Evolutionary conservation across 2,113 vertebrate genomes (phyloP).

Genomic region (Dryoscopus gambensis): DNA sequence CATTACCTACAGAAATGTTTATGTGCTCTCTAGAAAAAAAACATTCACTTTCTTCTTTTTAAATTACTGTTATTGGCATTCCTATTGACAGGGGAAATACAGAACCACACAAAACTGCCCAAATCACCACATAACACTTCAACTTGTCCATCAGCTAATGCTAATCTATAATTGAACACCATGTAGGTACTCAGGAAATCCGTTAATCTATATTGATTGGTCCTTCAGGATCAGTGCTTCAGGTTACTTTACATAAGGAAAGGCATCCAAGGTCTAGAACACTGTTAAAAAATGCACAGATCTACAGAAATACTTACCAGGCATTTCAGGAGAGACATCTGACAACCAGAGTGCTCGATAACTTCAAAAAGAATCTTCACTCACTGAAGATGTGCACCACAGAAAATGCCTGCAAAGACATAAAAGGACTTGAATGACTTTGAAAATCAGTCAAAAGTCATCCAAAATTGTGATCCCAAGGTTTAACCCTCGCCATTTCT

Average conservation of each 20-base stretch:
- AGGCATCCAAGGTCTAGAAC: not conserved
- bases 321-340: not conserved
- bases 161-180: conserved; percentile 39
- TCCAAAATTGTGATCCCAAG: not conserved
- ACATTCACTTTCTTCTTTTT: not conserved
- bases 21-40: not conserved
- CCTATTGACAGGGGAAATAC: not conserved
- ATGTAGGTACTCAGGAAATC: conserved; percentile 3
- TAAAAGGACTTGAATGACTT: not conserved
- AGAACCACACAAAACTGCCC: not conserved
- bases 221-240: conserved; percentile 35
- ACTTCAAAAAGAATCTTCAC: not conserved
- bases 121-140: not conserved
- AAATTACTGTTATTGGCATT: not conserved
- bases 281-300: not conserved
- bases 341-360: not conserved
- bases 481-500: not conserved
- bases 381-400: not conserved
- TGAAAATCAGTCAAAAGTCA: not conserved
- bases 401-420: not conserved
- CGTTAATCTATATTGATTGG: conserved; percentile 10
- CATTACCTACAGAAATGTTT: conserved; percentile 1
- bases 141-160: not conserved
- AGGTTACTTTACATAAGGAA: conserved; percentile 14
- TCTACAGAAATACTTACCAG: not conserved